Percentiles rank a stretch among this genome's conserved stretches.
Evolutionary conservation across 2,888 invertebrate species (phyloP).

Genomic region (Apomyelois bistriatella): DNA sequence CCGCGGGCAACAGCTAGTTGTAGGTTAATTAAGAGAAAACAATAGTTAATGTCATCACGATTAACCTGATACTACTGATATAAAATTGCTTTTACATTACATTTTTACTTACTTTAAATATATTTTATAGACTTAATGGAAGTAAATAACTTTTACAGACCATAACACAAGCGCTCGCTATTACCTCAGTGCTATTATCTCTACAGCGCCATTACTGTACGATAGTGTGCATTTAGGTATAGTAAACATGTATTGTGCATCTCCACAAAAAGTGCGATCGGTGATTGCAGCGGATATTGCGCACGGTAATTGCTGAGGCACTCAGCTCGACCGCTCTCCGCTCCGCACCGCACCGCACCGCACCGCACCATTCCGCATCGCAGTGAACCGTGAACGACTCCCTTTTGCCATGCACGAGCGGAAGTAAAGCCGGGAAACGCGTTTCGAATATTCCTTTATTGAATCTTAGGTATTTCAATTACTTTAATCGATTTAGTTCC

Average conservation of each 20-base stretch:
- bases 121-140: not conserved
- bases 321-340: not conserved
- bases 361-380: not conserved
- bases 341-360: not conserved
- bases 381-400: not conserved
- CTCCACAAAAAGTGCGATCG: not conserved
- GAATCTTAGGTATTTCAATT: not conserved
- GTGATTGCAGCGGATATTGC: not conserved
- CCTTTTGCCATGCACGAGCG: not conserved
- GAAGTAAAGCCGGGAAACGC: not conserved
- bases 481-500: not conserved
- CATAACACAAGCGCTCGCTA: not conserved
- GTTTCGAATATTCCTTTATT: not conserved
- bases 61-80: too few relatives aligned
- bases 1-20: too few relatives aligned
- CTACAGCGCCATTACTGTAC: not conserved
- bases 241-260: not conserved
- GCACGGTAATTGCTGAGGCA: not conserved
- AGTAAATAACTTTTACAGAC: not conserved
- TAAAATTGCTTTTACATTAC: too few relatives aligned
- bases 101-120: too few relatives aligned
- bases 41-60: too few relatives aligned
- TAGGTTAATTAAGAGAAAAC: too few relatives aligned
- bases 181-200: not conserved
- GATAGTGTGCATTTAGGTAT: not conserved